These are phyloP conservation scores for Ichneumoninae sp. DNA, from an alignment of 2,888 invertebrate genomes.

Conservation along the genomic window DNA sequence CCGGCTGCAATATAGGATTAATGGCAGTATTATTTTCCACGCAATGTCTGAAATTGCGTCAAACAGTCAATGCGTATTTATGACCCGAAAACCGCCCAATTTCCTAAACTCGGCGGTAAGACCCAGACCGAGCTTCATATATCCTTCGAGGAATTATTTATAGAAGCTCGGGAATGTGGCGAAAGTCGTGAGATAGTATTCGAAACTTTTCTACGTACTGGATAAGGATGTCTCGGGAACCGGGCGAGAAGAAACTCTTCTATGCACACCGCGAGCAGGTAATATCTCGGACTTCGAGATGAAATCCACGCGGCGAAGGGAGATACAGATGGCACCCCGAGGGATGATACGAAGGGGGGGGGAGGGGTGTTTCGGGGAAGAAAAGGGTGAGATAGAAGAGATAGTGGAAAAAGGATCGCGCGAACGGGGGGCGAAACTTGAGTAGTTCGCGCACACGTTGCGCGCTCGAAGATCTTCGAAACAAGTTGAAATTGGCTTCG, in stretches of 20 bases:
- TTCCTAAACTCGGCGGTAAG: background rate
- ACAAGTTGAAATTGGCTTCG: constrained; percentile 67
- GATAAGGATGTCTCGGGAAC: constrained; percentile 1
- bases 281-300: constrained; percentile 67
- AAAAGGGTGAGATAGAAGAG: background rate
- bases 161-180: constrained; percentile 71
- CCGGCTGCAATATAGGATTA: too few relatives aligned
- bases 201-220: constrained; percentile 55
- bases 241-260: constrained; percentile 69
- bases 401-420: constrained; percentile 11
- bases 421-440: constrained; percentile 46
- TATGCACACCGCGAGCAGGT: constrained; percentile 63
- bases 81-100: background rate
- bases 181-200: constrained; percentile 67
- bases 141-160: constrained; percentile 81
- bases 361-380: constrained; percentile 3
- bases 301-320: constrained; percentile 40
- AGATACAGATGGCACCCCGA: constrained; percentile 35
- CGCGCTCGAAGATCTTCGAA: constrained; percentile 52
- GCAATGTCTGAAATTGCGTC: background rate
- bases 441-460: constrained; percentile 43
- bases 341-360: constrained; percentile 51
- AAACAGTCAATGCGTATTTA: background rate
- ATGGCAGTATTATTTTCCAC: background rate
- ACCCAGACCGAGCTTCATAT: constrained; percentile 71